Evolutionary conservation across 2,797 vertebrate species (phyloP).

Genomic region (Myotis myotis): DNA sequence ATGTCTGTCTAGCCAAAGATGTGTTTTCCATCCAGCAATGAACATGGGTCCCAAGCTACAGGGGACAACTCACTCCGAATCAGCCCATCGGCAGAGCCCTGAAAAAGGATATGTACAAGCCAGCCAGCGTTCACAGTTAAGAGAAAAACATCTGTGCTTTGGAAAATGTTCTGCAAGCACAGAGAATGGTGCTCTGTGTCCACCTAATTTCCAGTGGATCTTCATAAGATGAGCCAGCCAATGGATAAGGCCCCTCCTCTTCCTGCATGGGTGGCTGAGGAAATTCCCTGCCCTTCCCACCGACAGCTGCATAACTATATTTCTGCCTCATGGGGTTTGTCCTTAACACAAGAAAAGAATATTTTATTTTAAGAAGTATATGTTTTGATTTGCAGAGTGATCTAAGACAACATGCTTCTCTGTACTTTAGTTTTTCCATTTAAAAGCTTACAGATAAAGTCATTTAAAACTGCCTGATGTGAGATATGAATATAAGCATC

Average conservation of each 20-base stretch:
- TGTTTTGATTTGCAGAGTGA: slow-evolving; percentile 9
- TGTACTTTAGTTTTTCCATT: neutral
- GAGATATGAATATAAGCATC: neutral
- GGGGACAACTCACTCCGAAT: neutral
- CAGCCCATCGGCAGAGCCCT: neutral
- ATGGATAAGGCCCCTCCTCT: neutral
- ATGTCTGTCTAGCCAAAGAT: slow-evolving; percentile 42
- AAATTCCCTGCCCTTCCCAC: neutral
- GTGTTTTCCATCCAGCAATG: slow-evolving; percentile 47
- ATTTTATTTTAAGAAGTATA: neutral
- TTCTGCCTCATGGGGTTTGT: neutral
- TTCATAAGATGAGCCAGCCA: neutral
- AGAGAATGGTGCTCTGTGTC: neutral
- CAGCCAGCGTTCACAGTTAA: slow-evolving; percentile 61
- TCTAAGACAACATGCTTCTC: neutral
- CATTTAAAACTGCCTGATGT: neutral
- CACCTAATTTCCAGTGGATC: slow-evolving; percentile 21
- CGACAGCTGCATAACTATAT: neutral
- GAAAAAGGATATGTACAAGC: slow-evolving; percentile 48
- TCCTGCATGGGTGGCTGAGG: neutral
- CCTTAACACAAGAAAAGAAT: slow-evolving; percentile 21
- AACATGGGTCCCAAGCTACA: neutral
- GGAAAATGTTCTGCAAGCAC: slow-evolving; percentile 51
- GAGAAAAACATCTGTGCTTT: slow-evolving; percentile 75
- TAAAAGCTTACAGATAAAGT: slow-evolving; percentile 17